Conservation (phyloP, 2,797 vertebrate genomes). For the Xerus rutilus region DNA sequence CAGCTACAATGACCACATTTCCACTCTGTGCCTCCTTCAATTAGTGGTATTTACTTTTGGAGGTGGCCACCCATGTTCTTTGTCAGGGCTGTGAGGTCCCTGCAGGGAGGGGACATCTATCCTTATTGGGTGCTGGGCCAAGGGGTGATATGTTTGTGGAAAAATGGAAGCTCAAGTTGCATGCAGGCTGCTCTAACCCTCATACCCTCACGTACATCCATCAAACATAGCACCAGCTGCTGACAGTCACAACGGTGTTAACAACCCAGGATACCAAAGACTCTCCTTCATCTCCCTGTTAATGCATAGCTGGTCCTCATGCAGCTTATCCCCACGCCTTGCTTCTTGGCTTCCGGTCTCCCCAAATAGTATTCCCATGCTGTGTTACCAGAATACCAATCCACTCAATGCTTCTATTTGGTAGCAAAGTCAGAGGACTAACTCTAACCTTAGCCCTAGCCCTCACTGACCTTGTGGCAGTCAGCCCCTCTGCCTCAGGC, state of each 20-base stretch:
- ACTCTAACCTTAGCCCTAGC: not conserved
- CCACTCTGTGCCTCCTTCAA: not conserved
- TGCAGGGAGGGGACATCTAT: not conserved
- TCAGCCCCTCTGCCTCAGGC: not conserved
- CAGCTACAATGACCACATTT: not conserved
- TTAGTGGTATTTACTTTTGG: too few species aligned
- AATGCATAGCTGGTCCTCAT: not conserved
- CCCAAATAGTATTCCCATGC: not conserved
- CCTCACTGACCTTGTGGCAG: not conserved
- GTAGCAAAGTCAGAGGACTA: not conserved
- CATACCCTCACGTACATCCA: fast-evolving
- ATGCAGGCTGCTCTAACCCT: not conserved
- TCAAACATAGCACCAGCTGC: too few species aligned
- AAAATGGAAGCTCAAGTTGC: not conserved
- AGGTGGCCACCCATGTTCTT: too few species aligned
- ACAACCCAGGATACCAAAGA: not conserved
- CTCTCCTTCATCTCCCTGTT: not conserved
- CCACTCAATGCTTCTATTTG: not conserved
- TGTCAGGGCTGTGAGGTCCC: fast-evolving
- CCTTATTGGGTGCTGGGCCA: too few species aligned
- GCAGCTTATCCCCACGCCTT: too few species aligned
- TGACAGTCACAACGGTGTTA: not conserved
- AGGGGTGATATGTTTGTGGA: not conserved
- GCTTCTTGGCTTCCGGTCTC: not conserved
- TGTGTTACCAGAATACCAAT: not conserved